Conservation (phyloP, 1,140 invertebrate genomes). For the Macrobrachium rosenbergii region DNA sequence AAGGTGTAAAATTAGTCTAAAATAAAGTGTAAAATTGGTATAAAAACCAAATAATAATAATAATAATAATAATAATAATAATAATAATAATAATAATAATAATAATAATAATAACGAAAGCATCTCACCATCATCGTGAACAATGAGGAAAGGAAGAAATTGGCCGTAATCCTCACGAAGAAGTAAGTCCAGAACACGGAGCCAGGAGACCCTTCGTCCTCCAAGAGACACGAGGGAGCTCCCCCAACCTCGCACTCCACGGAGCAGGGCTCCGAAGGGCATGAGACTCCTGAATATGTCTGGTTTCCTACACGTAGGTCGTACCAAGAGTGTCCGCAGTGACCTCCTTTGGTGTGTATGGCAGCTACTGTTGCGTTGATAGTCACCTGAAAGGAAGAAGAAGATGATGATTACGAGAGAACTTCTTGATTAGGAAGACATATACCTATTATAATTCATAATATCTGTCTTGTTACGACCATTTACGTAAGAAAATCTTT, state of each 20-base stretch:
- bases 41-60: too few relatives aligned
- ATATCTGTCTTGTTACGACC: too few relatives aligned
- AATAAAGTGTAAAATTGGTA: too few relatives aligned
- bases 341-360: background rate
- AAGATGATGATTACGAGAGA: background rate
- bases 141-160: conserved; percentile 76
- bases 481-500: too few relatives aligned
- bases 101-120: too few relatives aligned
- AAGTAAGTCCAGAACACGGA: conserved; percentile 79
- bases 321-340: conserved; percentile 13
- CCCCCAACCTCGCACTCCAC: conserved; percentile 3
- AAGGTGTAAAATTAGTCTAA: too few relatives aligned
- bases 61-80: too few relatives aligned
- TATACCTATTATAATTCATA: too few relatives aligned
- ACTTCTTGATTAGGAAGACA: too few relatives aligned
- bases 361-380: background rate
- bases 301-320: background rate
- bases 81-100: too few relatives aligned
- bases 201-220: background rate
- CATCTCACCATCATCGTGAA: conserved; percentile 78
- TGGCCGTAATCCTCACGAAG: conserved; percentile 80
- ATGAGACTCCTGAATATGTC: background rate
- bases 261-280: background rate
- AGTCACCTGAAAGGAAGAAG: background rate
- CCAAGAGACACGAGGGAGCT: background rate